Conservation (phyloP, 2,888 invertebrate genomes). For the Volucella inflata region DNA sequence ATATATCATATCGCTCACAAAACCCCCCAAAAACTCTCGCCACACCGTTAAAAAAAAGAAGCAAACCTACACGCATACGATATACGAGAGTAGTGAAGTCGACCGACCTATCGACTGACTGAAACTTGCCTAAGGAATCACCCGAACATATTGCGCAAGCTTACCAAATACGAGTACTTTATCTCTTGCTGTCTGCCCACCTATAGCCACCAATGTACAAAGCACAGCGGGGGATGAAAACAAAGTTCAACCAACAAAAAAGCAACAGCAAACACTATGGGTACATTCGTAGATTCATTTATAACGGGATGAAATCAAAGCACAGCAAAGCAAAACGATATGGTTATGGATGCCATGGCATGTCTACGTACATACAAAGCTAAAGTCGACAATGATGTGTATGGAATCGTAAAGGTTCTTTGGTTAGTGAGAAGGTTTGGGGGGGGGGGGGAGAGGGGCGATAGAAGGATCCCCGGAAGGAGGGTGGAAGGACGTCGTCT, state of each 20-base stretch:
- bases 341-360: too few species aligned
- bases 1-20: constrained; percentile 72
- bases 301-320: constrained; percentile 39
- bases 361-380: too few species aligned
- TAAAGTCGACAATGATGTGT: too few species aligned
- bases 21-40: constrained; percentile 19
- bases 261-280: constrained; percentile 65
- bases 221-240: constrained; percentile 75
- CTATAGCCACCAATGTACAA: constrained; percentile 71
- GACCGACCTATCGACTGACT: constrained; percentile 70
- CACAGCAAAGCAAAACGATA: too few species aligned
- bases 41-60: constrained; percentile 26
- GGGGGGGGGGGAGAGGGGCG: too few species aligned
- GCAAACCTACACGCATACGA: constrained; percentile 23
- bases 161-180: constrained; percentile 66
- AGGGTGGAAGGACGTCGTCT: constrained; percentile 68
- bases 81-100: constrained; percentile 50
- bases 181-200: constrained; percentile 75
- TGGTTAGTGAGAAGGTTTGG: too few species aligned
- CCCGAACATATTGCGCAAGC: constrained; percentile 76
- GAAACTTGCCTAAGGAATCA: constrained; percentile 69
- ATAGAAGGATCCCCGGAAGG: constrained; percentile 43
- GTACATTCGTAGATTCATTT: constrained; percentile 60
- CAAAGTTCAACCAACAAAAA: constrained; percentile 75
- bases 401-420: too few species aligned